Evolutionary conservation across 2,113 vertebrate genomes (phyloP), one percentile per base, ranked within the genome.

Genomic region (Oreochromis niloticus): DNA sequence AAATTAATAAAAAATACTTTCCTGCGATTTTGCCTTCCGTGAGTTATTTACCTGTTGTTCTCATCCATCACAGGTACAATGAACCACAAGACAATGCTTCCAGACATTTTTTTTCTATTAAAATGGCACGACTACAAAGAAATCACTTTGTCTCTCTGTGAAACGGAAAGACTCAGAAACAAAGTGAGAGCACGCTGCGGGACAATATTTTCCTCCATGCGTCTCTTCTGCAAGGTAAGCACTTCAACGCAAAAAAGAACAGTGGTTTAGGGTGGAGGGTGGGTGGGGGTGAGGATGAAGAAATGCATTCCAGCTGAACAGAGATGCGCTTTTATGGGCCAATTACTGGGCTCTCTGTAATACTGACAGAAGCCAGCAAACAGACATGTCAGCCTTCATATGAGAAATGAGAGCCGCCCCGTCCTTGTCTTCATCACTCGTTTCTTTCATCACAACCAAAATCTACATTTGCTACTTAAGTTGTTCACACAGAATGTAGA

Each of bases 391-490:
- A 82, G 80, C 66, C 24, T 54, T 91, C 34, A 59, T 16, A 75
- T 78, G 61, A 59, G 19, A 87, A 84, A 71, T 10, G 63, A 89
- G 61, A 55, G 34, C 63, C 46, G 27, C 68, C 73, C 82, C 36
- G n/a, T 59, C 30, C 66, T 87, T 24, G 48, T 66, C 39, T 88
- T 85, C 85, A 87, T 84, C 87, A 79, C 41, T 30, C 17, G n/a
- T 71, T 88, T 85, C 94, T 93, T 96, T 92, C 85, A 78, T 80
- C 86, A 93, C 84, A 87, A 90, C 89, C 87, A 87, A 85, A 63
- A 92, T 91, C 89, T 90, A 75, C 63, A 92, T 91, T 82, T 84
- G 90, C 78, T 89, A 79, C 86, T 87, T 82, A 87, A 90, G 91
- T 85, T 80, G 36, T 30, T 81, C 81, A 79, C 41, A 32, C 43